Base-by-base conservation (phyloP, 2,113 vertebrate species). In the Butorides virescens region DNA sequence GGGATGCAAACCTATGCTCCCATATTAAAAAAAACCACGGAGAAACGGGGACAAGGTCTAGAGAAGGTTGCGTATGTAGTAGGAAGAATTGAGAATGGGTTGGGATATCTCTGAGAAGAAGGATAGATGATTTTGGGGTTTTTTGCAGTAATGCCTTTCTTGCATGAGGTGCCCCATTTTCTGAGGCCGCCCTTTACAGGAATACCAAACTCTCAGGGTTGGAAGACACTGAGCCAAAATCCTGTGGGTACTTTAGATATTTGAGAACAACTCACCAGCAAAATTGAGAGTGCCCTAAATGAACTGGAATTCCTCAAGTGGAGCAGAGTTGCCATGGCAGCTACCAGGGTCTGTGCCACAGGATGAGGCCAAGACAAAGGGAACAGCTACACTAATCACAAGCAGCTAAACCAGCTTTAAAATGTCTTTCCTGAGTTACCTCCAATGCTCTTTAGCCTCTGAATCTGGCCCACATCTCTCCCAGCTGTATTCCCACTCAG, bases 281-380 rank as follows among this genome's bases (percentile, higher is more conserved):
- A 84, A 86, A 67, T 3, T 20, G 36, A 92, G 63, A 86, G 67
- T n/a, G 62, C n/a, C 70, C 80, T 82, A 61, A 90, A 90, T 75
- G 83, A 92, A 87, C 83, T 89, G 80, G 37, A 92, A 96, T 94
- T 94, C 79, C 79, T 96, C 52, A 72, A 94, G 56, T 49, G 68
- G 27, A 88, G 68, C 63, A 88, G 76, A 91, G 92, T 86, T 96
- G 72, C 88, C 92, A 96, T 82, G 84, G 91, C 49, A 95, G 93
- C 89, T 92, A 15, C 79, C 4, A 37, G 36, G n/a, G 61, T 44
- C 55, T 68, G 65, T 84, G 83, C 76, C 10, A 8, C 89, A 81
- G 84, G 88, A 95, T 61, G 76, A 91, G 32, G 91, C 73, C 73
- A 93, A 71, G 80, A 91, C 76, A 94, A 95, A 93, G 68, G 39